Conservation (phyloP, 2,888 invertebrate species). For the Chouioia cunea region DNA sequence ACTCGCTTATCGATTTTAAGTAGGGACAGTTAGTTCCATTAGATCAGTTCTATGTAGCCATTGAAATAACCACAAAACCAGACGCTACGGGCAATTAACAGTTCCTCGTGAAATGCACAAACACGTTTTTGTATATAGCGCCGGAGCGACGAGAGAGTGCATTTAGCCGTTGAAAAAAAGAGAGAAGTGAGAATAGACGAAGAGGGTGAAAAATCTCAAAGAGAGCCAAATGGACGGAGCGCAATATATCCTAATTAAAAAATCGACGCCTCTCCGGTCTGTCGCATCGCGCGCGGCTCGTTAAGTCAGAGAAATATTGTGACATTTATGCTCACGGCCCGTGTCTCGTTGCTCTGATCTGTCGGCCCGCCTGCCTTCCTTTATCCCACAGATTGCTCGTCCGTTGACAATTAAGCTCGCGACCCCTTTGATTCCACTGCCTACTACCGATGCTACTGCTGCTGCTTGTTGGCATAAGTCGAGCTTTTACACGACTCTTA, state of each 20-base stretch:
- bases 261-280: conserved; percentile 65
- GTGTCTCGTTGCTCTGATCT: conserved; percentile 60
- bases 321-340: conserved; percentile 65
- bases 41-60: too few species aligned
- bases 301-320: conserved; percentile 67
- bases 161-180: background rate
- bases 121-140: background rate
- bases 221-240: conserved; percentile 20
- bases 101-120: conserved; percentile 7
- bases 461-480: background rate
- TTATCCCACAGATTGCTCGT: conserved; percentile 22
- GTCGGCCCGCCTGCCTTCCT: conserved; percentile 52
- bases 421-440: conserved; percentile 33
- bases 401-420: conserved; percentile 38
- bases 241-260: conserved; percentile 63
- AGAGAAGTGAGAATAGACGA: background rate
- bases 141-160: conserved; percentile 1
- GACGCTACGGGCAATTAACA: conserved; percentile 4
- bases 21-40: too few species aligned
- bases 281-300: conserved; percentile 63
- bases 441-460: background rate
- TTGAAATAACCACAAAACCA: too few species aligned
- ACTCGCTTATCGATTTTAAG: too few species aligned
- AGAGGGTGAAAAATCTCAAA: conserved; percentile 15
- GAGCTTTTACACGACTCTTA: background rate